Conservation (phyloP, 2,888 invertebrate species). For the Cosmorhoe ocellata region DNA sequence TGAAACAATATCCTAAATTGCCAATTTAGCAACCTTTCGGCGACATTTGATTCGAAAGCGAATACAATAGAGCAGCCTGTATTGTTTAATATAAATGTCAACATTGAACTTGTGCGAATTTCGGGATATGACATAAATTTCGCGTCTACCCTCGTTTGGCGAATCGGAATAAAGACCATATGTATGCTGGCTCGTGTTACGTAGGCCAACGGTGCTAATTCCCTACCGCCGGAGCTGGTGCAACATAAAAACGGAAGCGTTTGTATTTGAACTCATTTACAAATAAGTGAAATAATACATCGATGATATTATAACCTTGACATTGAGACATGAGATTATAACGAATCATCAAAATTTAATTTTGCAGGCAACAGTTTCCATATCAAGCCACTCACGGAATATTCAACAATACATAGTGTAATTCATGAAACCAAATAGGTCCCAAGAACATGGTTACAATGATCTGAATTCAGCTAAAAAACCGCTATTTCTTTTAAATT, state of each 20-base stretch:
- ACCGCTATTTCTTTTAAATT: constrained; percentile 35
- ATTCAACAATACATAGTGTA: no score
- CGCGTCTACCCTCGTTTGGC: constrained; percentile 70
- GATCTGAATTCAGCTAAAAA: no score
- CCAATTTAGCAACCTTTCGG: constrained; percentile 49
- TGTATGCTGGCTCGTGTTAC: constrained; percentile 73
- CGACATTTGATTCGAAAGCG: constrained; percentile 54
- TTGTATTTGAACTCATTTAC: neutral
- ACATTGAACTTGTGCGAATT: constrained; percentile 65
- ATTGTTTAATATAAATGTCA: constrained; percentile 74
- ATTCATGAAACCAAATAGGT: no score
- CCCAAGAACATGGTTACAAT: no score
- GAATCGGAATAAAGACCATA: constrained; percentile 77
- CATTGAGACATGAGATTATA: no score
- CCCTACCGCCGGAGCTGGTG: constrained; percentile 37
- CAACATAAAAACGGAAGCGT: constrained; percentile 26
- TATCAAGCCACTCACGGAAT: no score
- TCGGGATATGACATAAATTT: constrained; percentile 78
- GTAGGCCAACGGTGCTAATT: constrained; percentile 67
- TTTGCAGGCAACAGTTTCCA: no score
- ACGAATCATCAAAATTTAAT: no score
- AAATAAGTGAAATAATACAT: no score
- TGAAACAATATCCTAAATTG: constrained; percentile 40
- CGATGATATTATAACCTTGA: no score
- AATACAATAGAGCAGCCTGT: constrained; percentile 67